These are phyloP conservation scores for Labrus mixtus DNA, from an alignment of 2,113 vertebrate species.

Conservation along the genomic window DNA sequence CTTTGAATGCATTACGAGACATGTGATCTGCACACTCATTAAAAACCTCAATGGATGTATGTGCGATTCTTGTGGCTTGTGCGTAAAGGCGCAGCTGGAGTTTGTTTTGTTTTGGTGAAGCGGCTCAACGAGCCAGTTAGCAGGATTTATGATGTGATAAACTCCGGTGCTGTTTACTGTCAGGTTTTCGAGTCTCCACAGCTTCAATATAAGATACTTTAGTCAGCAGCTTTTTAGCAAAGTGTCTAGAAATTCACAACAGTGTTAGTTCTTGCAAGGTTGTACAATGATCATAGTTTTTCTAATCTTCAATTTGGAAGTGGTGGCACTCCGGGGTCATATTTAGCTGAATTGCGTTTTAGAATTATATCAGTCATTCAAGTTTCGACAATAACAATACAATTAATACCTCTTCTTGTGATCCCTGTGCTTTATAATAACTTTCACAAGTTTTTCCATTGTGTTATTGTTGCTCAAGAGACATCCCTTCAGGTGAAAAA, in stretches of 20 bases:
- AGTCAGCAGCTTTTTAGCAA: background rate
- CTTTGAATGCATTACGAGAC: background rate
- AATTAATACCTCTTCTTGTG: background rate
- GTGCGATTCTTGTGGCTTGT: background rate
- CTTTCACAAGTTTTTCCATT: background rate
- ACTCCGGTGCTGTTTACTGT: background rate
- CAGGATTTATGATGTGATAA: background rate
- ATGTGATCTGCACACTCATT: too few relatives aligned
- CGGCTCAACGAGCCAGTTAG: background rate
- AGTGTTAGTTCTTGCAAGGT: background rate
- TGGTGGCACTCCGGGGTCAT: background rate
- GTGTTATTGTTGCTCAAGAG: background rate
- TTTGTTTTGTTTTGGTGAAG: conserved; percentile 5
- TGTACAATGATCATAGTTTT: background rate
- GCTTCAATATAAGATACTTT: background rate
- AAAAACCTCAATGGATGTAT: background rate
- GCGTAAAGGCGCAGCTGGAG: conserved; percentile 52
- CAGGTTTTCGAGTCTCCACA: background rate
- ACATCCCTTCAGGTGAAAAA: background rate
- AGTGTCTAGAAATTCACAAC: background rate
- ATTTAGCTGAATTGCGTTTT: background rate
- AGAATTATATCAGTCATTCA: background rate
- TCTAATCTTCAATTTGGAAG: background rate
- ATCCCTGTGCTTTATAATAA: background rate
- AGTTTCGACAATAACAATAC: too few relatives aligned